Base-by-base conservation (phyloP, 2,113 vertebrate species). In the Pampusana beccarii region DNA sequence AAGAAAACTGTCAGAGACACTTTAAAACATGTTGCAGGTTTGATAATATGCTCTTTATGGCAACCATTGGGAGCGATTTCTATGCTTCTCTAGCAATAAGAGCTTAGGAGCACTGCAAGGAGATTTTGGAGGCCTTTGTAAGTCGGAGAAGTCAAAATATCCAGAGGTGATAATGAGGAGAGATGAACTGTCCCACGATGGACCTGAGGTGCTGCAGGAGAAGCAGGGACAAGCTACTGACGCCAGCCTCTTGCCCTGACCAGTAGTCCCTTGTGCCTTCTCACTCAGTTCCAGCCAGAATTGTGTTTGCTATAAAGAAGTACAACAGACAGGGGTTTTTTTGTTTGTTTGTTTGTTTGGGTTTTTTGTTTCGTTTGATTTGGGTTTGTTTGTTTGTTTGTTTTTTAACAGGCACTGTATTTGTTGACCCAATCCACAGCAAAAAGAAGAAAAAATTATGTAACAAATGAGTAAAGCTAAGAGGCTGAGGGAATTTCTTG, bases 401-500 rank as follows among this genome's bases (percentile, higher is more conserved):
- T 61, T 65, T 70, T 77, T 42, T 26, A 87, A 65, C 19, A 56
- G 86, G 25, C 44, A 14, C 11, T 21, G 11, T 44, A 64, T 65
- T 90, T 85, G 65, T 34, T 70, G n/a, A 67, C 31, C 65, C 57
- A 58, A 50, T 86, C 53, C 34, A 64, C 19, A 33, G 36, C 29
- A 71, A 61, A 77, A 94, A 66, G 3, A 6, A 18, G 13, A 21
- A 11, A 3, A 21, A 48, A 75, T n/a, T 88, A 95, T 67, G 73
- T 78, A 95, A 95, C 44, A 34, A 93, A 79, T 75, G 71, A 97
- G 80, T 93, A 88, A 92, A 46, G 83, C 34, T 65, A 92, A 90
- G 90, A 74, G 94, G 64, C 87, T 57, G 92, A 77, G 93, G 96
- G 97, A 94, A 93, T 95, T 97, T 97, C 97, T 93, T 93, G 91